phyloP scores from a whole-genome alignment of 2,888 invertebrate genomes.

The Agapostemon virescens region DNA sequence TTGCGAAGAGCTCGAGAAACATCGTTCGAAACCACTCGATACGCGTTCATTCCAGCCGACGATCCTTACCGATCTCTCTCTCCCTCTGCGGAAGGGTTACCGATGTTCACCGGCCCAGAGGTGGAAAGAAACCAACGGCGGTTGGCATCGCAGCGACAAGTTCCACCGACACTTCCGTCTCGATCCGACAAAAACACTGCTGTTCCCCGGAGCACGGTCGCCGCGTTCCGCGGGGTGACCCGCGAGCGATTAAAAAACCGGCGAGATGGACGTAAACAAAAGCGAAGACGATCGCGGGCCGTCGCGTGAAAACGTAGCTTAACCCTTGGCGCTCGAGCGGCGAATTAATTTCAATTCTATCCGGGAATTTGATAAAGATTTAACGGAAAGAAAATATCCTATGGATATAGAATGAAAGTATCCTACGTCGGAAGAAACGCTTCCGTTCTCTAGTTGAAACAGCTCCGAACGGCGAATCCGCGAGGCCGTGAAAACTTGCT shows the following conservation, averaged over 20 bases:
- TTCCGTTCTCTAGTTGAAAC: too few species aligned
- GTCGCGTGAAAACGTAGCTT: slow-evolving; percentile 2
- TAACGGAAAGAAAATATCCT: too few species aligned
- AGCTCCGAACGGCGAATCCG: too few species aligned
- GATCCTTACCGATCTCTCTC: not conserved
- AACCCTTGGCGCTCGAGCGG: not conserved
- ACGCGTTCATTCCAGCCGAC: not conserved
- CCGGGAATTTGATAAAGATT: too few species aligned
- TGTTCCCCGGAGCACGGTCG: not conserved
- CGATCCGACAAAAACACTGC: not conserved
- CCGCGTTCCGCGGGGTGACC: not conserved
- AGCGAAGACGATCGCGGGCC: not conserved
- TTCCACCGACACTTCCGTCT: not conserved
- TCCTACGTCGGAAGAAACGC: too few species aligned
- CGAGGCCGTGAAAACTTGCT: too few species aligned
- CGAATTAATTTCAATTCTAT: too few species aligned
- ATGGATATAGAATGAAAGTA: too few species aligned
- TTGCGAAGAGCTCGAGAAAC: not conserved
- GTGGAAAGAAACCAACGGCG: not conserved
- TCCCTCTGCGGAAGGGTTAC: not conserved
- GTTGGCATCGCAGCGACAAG: not conserved
- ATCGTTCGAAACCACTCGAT: not conserved
- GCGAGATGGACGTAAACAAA: not conserved
- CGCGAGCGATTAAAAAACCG: not conserved
- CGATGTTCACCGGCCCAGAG: not conserved